These are phyloP conservation scores for Dendroctonus valens DNA, from an alignment of 1,140 invertebrate species.

Conservation along the genomic window DNA sequence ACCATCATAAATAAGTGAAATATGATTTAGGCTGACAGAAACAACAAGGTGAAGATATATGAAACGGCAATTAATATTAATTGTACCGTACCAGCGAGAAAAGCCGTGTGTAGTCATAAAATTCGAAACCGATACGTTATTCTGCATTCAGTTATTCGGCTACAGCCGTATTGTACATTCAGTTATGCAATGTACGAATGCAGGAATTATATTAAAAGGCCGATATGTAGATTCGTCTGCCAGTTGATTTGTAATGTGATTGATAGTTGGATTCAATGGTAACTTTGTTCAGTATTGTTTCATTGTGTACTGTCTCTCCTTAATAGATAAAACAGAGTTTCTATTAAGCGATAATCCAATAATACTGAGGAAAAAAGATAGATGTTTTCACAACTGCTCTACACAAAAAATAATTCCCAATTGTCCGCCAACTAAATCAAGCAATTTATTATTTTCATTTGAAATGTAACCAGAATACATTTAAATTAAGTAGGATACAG, in stretches of 20 bases:
- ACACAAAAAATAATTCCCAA: too few relatives aligned
- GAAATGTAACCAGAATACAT: background rate
- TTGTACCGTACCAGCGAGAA: conserved; percentile 29
- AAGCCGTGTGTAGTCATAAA: conserved; percentile 6
- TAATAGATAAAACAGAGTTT: too few relatives aligned
- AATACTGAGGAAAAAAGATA: too few relatives aligned
- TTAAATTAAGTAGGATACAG: background rate
- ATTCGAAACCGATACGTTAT: conserved; percentile 23
- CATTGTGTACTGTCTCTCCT: too few relatives aligned
- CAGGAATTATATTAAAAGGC: too few relatives aligned
- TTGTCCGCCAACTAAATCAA: too few relatives aligned
- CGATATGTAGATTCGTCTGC: too few relatives aligned
- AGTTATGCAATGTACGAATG: background rate
- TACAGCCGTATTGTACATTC: conserved; percentile 4
- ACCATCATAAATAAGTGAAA: conserved; percentile 13
- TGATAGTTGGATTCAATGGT: too few relatives aligned
- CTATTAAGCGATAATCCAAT: too few relatives aligned
- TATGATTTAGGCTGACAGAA: conserved; percentile 28
- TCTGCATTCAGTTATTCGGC: conserved; percentile 13
- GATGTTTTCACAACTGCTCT: too few relatives aligned
- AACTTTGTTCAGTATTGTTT: too few relatives aligned
- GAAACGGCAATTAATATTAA: conserved; percentile 39
- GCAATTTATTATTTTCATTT: background rate
- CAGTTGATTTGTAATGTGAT: too few relatives aligned
- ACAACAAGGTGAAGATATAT: conserved; percentile 37